phyloP scores from a whole-genome alignment of 2,797 vertebrate genomes.

The Darevskia nairensis region DNA sequence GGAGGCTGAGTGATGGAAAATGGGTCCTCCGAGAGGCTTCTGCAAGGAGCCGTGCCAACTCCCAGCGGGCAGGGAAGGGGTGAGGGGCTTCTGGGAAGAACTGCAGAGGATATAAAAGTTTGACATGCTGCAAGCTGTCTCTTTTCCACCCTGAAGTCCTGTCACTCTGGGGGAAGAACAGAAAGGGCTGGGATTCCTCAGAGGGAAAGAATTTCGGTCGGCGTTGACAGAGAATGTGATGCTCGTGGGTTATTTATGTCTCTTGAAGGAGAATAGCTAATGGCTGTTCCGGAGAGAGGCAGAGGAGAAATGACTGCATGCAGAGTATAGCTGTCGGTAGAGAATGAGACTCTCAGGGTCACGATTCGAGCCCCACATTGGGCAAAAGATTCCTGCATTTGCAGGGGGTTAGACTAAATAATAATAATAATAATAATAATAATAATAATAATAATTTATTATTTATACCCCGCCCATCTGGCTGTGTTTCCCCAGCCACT shows the following conservation, averaged over 20 bases:
- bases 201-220: no score
- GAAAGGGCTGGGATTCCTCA: not conserved
- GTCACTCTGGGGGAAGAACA: not conserved
- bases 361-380: no score
- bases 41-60: not conserved
- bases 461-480: no score
- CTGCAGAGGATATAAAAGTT: accelerated
- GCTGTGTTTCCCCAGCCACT: no score
- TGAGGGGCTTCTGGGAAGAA: no score
- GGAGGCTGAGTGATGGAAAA: accelerated
- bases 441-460: no score
- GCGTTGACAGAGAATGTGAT: not conserved
- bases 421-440: no score
- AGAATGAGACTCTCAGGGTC: no score
- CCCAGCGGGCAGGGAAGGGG: not conserved
- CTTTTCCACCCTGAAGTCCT: no score
- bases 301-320: not conserved
- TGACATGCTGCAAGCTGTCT: not conserved
- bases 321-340: not conserved
- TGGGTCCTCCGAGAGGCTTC: no score
- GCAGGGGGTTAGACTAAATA: no score
- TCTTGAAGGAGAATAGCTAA: not conserved
- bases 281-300: not conserved
- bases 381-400: no score
- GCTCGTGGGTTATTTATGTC: not conserved